Evolutionary conservation across 2,113 vertebrate genomes (phyloP).

Genomic region (Myocastor coypus): DNA sequence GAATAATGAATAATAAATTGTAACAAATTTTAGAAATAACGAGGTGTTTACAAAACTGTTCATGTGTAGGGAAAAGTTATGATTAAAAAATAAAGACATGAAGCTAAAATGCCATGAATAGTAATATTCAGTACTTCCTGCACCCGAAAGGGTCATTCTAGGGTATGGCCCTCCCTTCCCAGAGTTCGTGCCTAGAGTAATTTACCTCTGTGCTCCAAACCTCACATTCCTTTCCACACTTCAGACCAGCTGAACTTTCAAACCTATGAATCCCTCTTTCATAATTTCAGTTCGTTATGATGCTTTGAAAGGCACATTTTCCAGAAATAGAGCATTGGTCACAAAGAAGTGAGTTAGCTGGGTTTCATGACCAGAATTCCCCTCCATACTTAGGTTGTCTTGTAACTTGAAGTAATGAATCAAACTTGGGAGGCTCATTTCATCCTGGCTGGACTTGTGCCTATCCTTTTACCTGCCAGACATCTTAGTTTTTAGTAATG

Average conservation of each 20-base stretch:
- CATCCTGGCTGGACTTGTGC: constrained; percentile 71
- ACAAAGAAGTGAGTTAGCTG: constrained; percentile 69
- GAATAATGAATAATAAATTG: not conserved
- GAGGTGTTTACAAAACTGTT: not conserved
- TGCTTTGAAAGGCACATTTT: constrained; percentile 74
- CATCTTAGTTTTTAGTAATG: constrained; percentile 1
- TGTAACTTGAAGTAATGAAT: constrained; percentile 43
- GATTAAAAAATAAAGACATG: constrained; percentile 6
- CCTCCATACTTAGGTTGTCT: constrained; percentile 48
- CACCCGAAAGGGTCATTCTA: constrained; percentile 27
- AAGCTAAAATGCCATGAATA: not conserved
- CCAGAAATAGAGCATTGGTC: constrained; percentile 76
- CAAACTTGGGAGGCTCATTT: constrained; percentile 22
- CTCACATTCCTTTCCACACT: constrained; percentile 72
- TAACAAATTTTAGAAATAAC: constrained; percentile 35
- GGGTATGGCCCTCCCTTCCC: constrained; percentile 28
- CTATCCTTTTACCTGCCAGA: not conserved
- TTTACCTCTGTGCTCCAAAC: constrained; percentile 63
- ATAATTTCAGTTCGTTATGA: constrained; percentile 60
- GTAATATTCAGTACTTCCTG: not conserved
- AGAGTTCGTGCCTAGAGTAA: constrained; percentile 45
- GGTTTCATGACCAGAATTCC: constrained; percentile 59
- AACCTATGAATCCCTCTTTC: constrained; percentile 77
- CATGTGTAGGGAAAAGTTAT: not conserved
- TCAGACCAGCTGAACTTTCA: constrained; percentile 68